These are phyloP conservation scores for Drepana arcuata DNA, from an alignment of 1,140 invertebrate genomes.

Conservation along the genomic window DNA sequence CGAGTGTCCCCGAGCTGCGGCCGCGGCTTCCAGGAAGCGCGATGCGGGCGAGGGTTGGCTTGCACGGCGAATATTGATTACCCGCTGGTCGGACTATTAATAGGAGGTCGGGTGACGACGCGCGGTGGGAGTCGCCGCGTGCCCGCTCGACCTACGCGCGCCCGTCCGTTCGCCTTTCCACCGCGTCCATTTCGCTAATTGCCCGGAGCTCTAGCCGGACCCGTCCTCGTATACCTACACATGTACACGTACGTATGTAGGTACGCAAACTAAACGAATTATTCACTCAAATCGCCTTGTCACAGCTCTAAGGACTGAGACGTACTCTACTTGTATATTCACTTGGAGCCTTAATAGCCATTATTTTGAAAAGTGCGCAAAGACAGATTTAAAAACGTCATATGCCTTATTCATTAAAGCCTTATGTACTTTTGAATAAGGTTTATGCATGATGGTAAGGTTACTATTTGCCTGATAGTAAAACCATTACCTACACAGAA, in stretches of 20 bases:
- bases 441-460: too few species aligned
- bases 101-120: conserved; percentile 26
- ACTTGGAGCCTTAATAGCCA: too few species aligned
- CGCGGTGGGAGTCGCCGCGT: conserved; percentile 18
- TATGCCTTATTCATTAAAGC: too few species aligned
- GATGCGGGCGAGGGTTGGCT: conserved; percentile 36
- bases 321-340: too few species aligned
- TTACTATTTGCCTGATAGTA: too few species aligned
- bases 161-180: conserved; percentile 38
- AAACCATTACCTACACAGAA: too few species aligned
- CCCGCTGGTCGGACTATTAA: conserved; percentile 39
- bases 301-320: too few species aligned
- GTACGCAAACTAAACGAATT: background rate
- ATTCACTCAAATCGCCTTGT: too few species aligned
- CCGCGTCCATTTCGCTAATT: conserved; percentile 50
- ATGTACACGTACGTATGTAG: too few species aligned
- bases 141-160: conserved; percentile 19
- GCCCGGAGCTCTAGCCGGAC: conserved; percentile 22
- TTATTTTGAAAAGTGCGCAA: too few species aligned
- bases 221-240: conserved; percentile 4
- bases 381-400: too few species aligned
- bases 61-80: conserved; percentile 52
- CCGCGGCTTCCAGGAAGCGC: conserved; percentile 40
- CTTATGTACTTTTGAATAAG: too few species aligned
- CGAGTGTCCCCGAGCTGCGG: conserved; percentile 17